Base-by-base conservation (phyloP, 1,140 invertebrate genomes). In the Diplogasteroides magnus region DNA sequence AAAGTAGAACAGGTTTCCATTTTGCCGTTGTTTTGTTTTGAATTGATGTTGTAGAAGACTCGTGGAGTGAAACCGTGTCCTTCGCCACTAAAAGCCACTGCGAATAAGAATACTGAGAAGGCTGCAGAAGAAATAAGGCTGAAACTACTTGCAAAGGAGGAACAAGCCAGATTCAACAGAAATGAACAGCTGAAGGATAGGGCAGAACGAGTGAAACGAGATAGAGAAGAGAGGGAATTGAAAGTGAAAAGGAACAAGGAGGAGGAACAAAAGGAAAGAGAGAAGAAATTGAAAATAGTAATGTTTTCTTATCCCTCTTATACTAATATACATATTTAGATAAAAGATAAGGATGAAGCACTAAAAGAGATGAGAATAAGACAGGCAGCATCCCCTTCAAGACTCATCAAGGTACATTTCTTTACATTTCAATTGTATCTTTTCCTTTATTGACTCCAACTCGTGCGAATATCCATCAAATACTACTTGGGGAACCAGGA, bases 221-320 rank as follows among this genome's bases (percentile, higher is more conserved):
- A 60, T n/a, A 60, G 58, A 23, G 58, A n/a, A 60, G n/a, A 60
- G 23, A 60, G 58, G 11, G 58, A 60, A 27, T 13, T 23, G 58
- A 60, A 27, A 27, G 58, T 27, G 11, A 60, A 25, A 60, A 25
- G 6, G 58, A 27, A 27, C 3, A n/a, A 60, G 23, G 26, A 60
- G 23, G 26, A 60, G 23, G 58, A 60, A 60, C 6, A 48, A 19
- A 19, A 48, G 19, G 19, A 48, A 48, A 19, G 19, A 48, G 19
- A 48, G 37, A 48, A 48, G 37, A 48, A 48, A 19, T 11, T 48
- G 37, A 19, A 48, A 48, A 19, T 19, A 48, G 19, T 48, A n/a
- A n/a, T n/a, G n/a, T n/a, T n/a, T n/a, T n/a, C n/a, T n/a, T n/a
- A n/a, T n/a, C n/a, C n/a, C n/a, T n/a, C n/a, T n/a, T n/a, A n/a